Base-by-base conservation (phyloP, 2,797 vertebrate genomes). In the Catostomus latipinnis region DNA sequence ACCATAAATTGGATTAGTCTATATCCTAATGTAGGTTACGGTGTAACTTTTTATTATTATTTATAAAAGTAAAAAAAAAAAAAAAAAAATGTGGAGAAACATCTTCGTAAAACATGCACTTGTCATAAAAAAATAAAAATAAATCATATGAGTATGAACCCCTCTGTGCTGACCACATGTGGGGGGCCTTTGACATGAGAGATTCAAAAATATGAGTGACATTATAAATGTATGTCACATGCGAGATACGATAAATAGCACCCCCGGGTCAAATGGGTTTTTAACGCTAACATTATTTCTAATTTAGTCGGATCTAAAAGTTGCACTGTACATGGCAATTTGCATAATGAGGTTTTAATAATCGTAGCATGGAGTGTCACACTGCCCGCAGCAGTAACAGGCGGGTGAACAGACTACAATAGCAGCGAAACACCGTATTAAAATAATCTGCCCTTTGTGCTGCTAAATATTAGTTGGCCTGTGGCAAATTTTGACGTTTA, bases 301-400 rank as follows among this genome's bases (percentile, higher is more conserved):
- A 62, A 88, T 88, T 90, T 89, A 89, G 88, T 76, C 74, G 72
- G 90, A 90, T 93, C 89, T 92, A 83, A 91, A 88, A 89, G 81
- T 88, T 86, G 86, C 86, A 91, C 90, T 82, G 91, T 92, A 93
- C 89, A 86, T 79, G 84, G 79, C 86, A 85, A 87, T 95, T 94
- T 94, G 85, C 92, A 92, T 94, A 94, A 95, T 90, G 91, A 91
- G 87, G 88, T 90, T 94, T 93, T 94, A 92, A 94, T 93, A 91
- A 93, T 86, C 85, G 82, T 84, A 88, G 85, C 86, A 75, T 80
- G 81, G 88, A 82, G 81, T 78, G 50, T 76, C 82, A 76, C 53
- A 78, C 71, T 13, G 90, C 91, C 90, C 78, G 86, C 66, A 90
- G 91, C 90, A 82, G 57, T 77, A 76, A 85, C 78, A 63, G 85